Conservation (phyloP, 2,888 invertebrate species). For the Lagria hirta region DNA sequence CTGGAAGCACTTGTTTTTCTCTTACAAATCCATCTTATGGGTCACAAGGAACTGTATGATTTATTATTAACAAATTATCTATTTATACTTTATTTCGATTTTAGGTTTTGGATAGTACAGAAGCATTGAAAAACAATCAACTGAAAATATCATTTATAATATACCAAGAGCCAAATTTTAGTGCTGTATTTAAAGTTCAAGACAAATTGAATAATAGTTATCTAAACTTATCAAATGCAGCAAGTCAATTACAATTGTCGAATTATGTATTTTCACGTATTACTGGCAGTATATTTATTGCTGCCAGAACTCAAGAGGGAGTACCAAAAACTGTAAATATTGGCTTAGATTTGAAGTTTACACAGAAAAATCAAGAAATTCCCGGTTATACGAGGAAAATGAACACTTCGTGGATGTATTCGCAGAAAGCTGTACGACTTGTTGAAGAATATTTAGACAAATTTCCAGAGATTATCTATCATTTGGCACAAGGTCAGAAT, state of each 20-base stretch:
- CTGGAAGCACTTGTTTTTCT: slow-evolving; percentile 71
- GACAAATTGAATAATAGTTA: slow-evolving; percentile 53
- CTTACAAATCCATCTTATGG: slow-evolving; percentile 78
- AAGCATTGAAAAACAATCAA: slow-evolving; percentile 59
- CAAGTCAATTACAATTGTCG: slow-evolving; percentile 59
- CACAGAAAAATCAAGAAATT: slow-evolving; percentile 72
- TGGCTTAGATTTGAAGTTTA: slow-evolving; percentile 89
- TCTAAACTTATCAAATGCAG: slow-evolving; percentile 60
- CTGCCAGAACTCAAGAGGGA: slow-evolving; percentile 46
- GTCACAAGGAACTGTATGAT: slow-evolving; percentile 73
- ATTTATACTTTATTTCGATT: slow-evolving; percentile 21
- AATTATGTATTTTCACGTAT: slow-evolving; percentile 73
- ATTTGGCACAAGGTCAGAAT: slow-evolving; percentile 53
- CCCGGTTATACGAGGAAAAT: slow-evolving; percentile 78
- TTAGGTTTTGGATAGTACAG: slow-evolving; percentile 61
- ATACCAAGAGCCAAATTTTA: slow-evolving; percentile 58
- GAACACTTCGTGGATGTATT: slow-evolving; percentile 80
- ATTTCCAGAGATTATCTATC: slow-evolving; percentile 75
- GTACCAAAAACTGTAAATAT: slow-evolving; percentile 69
- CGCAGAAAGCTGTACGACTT: slow-evolving; percentile 69
- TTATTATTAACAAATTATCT: slow-evolving; percentile 20
- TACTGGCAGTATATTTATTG: slow-evolving; percentile 80
- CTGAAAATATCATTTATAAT: slow-evolving; percentile 62
- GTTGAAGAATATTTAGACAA: slow-evolving; percentile 69
- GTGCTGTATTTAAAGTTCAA: slow-evolving; percentile 42